Base-by-base conservation (phyloP, 2,113 vertebrate genomes). In the Passerina amoena region DNA sequence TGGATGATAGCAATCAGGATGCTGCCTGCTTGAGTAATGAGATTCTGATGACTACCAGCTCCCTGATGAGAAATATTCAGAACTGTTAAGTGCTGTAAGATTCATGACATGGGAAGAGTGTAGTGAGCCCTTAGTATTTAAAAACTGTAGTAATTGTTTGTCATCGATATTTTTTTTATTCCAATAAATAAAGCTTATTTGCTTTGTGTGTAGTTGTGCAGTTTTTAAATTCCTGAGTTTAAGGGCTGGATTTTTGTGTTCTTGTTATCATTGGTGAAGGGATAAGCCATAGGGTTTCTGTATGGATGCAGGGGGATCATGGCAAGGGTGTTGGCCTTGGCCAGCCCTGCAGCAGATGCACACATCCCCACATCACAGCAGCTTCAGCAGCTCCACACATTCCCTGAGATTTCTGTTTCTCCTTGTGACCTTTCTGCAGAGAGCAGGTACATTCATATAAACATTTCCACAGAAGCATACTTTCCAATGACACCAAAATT, bases 1-100 rank as follows among this genome's bases (percentile, higher is more conserved):
- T 63, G 66, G 66, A 73, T 86, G 73, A 95, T 96, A 88, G 85
- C 75, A 94, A 70, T 93, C 90, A 90, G 78, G 78, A 92, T 4
- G 33, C 78, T 92, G 81, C 44, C 78, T 80, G 84, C 33, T 72
- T 90, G 59, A 90, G 21, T 90, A 91, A 95, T 95, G 92, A 95
- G 84, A 47, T 94, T 91, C 82, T 94, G 95, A 90, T 94, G 66
- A 80, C 66, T 91, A 3, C 84, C 64, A 76, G 65, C 65, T 93
- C 75, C 86, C 78, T 85, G 59, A 85, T 79, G 78, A 33, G 57
- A 91, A 73, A 45, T 65, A 38, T 94, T 92, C 78, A 82, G 70
- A 92, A 42, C 50, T 27, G 86, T 61, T 91, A 86, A 89, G 14
- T 42, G 37, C 31, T 89, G 6, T 28, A 78, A 79, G 47, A 89